Conservation (phyloP, 2,113 vertebrate genomes). For the Pomatostomus ruficeps region DNA sequence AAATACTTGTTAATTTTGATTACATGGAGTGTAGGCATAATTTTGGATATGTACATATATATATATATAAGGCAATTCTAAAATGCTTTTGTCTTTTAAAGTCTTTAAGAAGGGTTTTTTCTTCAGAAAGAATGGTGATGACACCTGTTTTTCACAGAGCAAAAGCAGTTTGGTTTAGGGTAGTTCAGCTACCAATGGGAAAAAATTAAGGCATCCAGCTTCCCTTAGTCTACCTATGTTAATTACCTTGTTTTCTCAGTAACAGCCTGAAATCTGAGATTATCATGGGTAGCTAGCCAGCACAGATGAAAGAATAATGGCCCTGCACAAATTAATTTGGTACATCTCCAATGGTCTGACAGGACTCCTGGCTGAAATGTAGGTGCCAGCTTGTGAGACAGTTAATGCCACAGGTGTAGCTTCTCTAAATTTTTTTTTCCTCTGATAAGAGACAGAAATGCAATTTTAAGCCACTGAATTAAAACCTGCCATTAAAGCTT, state of each 20-base stretch:
- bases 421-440: accelerated
- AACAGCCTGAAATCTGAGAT: background rate
- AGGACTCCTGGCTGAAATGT: background rate
- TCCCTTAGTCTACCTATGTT: background rate
- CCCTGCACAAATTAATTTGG: background rate
- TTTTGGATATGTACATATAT: background rate
- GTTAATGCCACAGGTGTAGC: background rate
- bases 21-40: background rate
- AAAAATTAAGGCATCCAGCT: background rate
- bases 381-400: background rate
- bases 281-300: background rate
- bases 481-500: background rate
- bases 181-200: background rate
- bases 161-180: background rate
- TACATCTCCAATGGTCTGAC: background rate
- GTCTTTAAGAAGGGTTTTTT: background rate
- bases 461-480: background rate
- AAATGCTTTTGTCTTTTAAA: background rate
- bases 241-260: background rate
- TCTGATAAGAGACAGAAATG: background rate
- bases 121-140: background rate
- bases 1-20: background rate
- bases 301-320: background rate
- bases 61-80: background rate
- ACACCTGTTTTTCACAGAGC: background rate